Conservation (phyloP, 1,140 invertebrate species). For the Hestina assimilis region DNA sequence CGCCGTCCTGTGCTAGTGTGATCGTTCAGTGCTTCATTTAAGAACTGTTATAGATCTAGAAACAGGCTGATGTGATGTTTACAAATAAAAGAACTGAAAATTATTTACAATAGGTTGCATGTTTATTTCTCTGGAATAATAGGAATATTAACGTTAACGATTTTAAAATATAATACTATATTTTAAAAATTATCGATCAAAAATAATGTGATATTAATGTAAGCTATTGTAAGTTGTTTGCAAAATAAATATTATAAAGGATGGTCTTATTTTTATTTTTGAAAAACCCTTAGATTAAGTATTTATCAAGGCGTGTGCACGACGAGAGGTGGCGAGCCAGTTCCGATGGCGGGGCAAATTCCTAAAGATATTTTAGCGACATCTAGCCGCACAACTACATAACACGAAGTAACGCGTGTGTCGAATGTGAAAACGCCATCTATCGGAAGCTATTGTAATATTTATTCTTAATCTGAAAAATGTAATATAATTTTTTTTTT, state of each 20-base stretch:
- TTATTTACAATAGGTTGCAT: neutral
- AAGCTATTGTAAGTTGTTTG: constrained; percentile 22
- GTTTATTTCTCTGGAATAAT: neutral
- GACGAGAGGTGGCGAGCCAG: too few relatives aligned
- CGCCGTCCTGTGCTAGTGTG: constrained; percentile 42
- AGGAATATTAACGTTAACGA: neutral
- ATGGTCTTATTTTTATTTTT: neutral
- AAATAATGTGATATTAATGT: constrained; percentile 31
- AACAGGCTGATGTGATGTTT: neutral
- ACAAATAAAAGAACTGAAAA: neutral
- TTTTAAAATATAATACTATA: neutral
- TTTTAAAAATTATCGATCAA: constrained; percentile 14
- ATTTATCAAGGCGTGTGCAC: neutral
- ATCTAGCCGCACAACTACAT: too few relatives aligned
- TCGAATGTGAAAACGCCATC: too few relatives aligned
- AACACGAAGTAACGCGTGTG: too few relatives aligned
- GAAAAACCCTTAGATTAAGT: neutral
- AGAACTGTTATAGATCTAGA: neutral
- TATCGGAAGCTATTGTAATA: too few relatives aligned
- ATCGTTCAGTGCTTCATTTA: neutral
- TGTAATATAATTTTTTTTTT: too few relatives aligned
- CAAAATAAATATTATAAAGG: constrained; percentile 19
- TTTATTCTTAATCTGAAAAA: too few relatives aligned
- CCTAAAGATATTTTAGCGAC: too few relatives aligned
- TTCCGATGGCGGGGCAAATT: too few relatives aligned